Base-by-base conservation (phyloP, 2,888 invertebrate genomes). In the Corythucha ciliata region DNA sequence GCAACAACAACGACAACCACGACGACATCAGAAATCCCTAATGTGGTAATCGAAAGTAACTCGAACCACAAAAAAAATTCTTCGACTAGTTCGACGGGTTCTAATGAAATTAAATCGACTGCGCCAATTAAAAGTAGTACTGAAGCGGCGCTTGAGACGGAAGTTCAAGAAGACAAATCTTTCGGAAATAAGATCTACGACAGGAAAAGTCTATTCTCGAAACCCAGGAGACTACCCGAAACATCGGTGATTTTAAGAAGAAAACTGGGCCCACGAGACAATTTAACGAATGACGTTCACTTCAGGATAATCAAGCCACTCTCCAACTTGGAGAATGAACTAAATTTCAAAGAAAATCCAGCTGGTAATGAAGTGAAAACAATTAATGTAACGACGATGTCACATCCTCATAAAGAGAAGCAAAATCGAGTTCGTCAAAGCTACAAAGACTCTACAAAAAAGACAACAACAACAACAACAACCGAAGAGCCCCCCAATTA, bases 241-340 rank as follows among this genome's bases (percentile, higher is more conserved):
- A 61, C 60, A 14, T 63, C 61, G 22, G 62, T 62, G 5, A 53
- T 62, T n/a, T 57, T 63, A 20, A 54, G 60, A 40, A 57, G 60
- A 41, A 57, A 56, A 40, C 29, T 60, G 21, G 53, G 45, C 14
- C 58, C 60, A 16, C 44, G 21, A 4, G 52, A 51, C 26, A 47
- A 14, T 12, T 33, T 39, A 46, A 14, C 32, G 5, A 47, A 54
- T 48, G 41, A 8, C 14, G 21, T 37, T 12, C 34, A 42, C 10
- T 33, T 33, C 16, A 33, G 33, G 8, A 33, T 25, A 18, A 7
- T 39, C 18, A 47, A 12, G 24, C 16, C 37, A 18, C 16, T 21
- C 26, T 8, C 34, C 14, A 29, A 39, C 18, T 33, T 18, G 21
- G 27, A 46, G 36, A 16, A 34, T 12, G 22, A 24, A 26, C 22